These are phyloP conservation scores for Haplochromis vanheusdeni DNA, from an alignment of 2,113 vertebrate species.

Conservation along the genomic window DNA sequence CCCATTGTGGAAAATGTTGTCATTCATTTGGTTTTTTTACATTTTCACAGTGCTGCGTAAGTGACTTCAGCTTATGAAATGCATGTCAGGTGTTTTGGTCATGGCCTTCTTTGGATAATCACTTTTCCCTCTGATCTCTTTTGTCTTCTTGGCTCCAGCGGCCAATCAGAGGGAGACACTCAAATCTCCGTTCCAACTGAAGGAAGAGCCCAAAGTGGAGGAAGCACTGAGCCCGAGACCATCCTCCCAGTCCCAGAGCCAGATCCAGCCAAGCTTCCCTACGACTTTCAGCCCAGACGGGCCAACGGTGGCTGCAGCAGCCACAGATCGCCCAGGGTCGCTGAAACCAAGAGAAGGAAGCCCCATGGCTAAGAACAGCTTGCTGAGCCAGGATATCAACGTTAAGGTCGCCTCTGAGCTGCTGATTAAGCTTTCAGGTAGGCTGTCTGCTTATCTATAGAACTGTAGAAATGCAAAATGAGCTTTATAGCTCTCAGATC, in stretches of 20 bases:
- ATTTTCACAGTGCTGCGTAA: neutral
- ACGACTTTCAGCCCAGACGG: constrained; percentile 76
- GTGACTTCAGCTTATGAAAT: neutral
- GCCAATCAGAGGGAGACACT: constrained; percentile 95
- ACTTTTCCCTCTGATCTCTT: neutral
- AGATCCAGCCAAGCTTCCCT: constrained; percentile 69
- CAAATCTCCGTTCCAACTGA: constrained; percentile 87
- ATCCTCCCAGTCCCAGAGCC: constrained; percentile 50
- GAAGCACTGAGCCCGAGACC: constrained; percentile 73
- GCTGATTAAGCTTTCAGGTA: constrained; percentile 98
- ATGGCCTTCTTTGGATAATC: neutral
- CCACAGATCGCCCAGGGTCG: constrained; percentile 33
- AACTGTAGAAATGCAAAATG: neutral
- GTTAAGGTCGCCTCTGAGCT: constrained; percentile 95
- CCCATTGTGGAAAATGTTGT: neutral
- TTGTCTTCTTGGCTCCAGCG: constrained; percentile 68
- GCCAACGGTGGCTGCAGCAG: constrained; percentile 32
- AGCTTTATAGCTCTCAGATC: neutral
- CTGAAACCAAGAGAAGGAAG: constrained; percentile 75
- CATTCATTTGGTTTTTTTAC: neutral
- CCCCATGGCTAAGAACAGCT: constrained; percentile 73
- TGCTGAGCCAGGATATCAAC: constrained; percentile 87
- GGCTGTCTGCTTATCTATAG: neutral
- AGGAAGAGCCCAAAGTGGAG: constrained; percentile 89
- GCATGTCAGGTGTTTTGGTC: neutral